A percentile compares a stretch with the other conserved stretches of the same genome.
phyloP scores from a whole-genome alignment of 2,113 vertebrate genomes.

The Macquaria australasica region DNA sequence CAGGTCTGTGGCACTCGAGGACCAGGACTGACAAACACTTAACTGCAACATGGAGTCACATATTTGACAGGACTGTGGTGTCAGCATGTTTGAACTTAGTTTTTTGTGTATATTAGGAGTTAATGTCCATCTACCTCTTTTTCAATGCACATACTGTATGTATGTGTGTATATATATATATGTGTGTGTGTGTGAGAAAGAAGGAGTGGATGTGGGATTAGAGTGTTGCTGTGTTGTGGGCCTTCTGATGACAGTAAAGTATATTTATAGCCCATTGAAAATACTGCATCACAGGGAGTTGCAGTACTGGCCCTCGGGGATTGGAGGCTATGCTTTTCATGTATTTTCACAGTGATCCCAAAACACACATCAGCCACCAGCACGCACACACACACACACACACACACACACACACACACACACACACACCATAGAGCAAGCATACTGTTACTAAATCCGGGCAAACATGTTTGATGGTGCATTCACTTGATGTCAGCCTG shows the following conservation, averaged over 20 bases:
- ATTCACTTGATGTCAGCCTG: slow-evolving; percentile 66
- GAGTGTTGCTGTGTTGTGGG: slow-evolving; percentile 80
- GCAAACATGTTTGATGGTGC: slow-evolving; percentile 70
- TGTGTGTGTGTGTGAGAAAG: neutral
- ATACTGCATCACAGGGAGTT: slow-evolving; percentile 90
- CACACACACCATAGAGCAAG: slow-evolving; percentile 33
- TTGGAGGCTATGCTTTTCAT: slow-evolving; percentile 72
- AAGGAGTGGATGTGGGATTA: slow-evolving; percentile 74
- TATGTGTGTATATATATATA: neutral
- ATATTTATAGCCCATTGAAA: slow-evolving; percentile 86
- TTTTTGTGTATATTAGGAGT: neutral
- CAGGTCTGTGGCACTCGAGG: neutral
- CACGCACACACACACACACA: slow-evolving; percentile 2
- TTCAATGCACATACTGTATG: neutral
- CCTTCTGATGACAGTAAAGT: slow-evolving; percentile 70
- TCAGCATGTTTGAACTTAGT: slow-evolving; percentile 12
- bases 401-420: slow-evolving; percentile 6
- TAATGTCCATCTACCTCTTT: neutral
- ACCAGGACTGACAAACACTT: neutral
- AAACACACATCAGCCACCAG: slow-evolving; percentile 32
- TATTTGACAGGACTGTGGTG: neutral
- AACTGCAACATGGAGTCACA: neutral
- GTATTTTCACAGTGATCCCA: slow-evolving; percentile 65
- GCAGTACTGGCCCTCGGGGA: slow-evolving; percentile 67
- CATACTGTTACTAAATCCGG: slow-evolving; percentile 49